Evolutionary conservation across 1,140 invertebrate species (phyloP).

Genomic region (Atta texana): DNA sequence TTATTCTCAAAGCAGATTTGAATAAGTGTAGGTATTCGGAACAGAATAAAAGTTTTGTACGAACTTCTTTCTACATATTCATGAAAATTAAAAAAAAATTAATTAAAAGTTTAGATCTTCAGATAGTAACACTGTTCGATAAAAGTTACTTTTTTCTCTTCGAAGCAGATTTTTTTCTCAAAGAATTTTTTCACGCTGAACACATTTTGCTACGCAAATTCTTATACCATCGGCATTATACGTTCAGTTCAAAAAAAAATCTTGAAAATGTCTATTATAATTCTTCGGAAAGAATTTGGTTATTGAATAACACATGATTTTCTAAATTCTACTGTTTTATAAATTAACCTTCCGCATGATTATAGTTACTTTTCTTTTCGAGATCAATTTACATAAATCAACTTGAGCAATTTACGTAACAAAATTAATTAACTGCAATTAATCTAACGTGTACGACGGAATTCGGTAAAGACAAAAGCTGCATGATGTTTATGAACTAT

Average conservation of each 20-base stretch:
- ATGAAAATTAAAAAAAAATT: not conserved
- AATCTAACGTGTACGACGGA: slow-evolving; percentile 53
- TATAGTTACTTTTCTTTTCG: not conserved
- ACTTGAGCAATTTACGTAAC: slow-evolving; percentile 3
- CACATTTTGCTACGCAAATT: too few relatives aligned
- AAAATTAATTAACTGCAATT: slow-evolving; percentile 54
- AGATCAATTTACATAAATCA: not conserved
- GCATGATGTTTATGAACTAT: slow-evolving; percentile 67
- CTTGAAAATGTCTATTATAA: too few relatives aligned
- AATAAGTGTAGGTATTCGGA: not conserved
- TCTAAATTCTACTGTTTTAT: not conserved
- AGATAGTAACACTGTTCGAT: too few relatives aligned
- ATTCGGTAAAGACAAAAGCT: slow-evolving; percentile 59
- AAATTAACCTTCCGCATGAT: not conserved
- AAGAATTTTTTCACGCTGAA: too few relatives aligned
- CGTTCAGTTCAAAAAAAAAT: too few relatives aligned
- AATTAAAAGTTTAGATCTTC: not conserved
- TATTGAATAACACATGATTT: not conserved
- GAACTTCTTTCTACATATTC: not conserved
- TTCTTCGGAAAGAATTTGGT: too few relatives aligned
- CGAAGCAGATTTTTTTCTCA: too few relatives aligned
- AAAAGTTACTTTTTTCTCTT: too few relatives aligned
- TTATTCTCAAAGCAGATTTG: not conserved
- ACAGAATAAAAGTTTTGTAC: not conserved
- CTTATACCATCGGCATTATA: too few relatives aligned